Percentiles rank a stretch among this genome's conserved stretches.
phyloP scores from a whole-genome alignment of 92 coral and sea anemone species.

The Parazoanthus swiftii region DNA sequence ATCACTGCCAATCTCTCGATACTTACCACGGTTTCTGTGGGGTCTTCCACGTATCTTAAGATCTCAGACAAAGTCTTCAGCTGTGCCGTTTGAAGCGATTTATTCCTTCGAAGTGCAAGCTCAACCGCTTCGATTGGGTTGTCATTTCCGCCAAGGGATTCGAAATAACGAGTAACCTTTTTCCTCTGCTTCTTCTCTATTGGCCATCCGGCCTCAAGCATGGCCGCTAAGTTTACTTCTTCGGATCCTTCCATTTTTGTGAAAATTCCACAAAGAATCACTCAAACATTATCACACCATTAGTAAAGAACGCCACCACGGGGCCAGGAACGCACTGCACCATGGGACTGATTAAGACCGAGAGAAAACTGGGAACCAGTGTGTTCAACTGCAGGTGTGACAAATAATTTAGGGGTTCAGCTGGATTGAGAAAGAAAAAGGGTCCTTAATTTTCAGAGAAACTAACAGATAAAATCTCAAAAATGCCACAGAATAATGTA shows the following conservation, averaged over 20 bases:
- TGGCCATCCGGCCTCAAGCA: constrained; percentile 13
- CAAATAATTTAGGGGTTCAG: no score
- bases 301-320: no score
- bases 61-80: constrained; percentile 68
- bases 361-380: no score
- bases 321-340: no score
- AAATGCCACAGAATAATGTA: no score
- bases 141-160: constrained; percentile 81
- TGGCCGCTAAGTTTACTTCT: constrained; percentile 14
- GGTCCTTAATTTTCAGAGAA: no score
- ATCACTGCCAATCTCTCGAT: not conserved
- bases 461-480: no score
- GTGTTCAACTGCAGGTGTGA: no score
- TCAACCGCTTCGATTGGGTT: constrained; percentile 88
- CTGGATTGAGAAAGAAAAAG: no score
- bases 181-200: constrained; percentile 60
- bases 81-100: constrained; percentile 76
- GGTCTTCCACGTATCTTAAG: constrained; percentile 59
- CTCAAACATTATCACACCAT: not conserved
- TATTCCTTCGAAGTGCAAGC: constrained; percentile 80
- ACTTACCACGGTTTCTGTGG: constrained; percentile 49
- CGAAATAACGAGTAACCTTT: constrained; percentile 62
- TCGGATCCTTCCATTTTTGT: constrained; percentile 30
- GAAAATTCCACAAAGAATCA: not conserved
- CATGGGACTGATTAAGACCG: no score